Conservation (phyloP, 2,797 vertebrate genomes). For the Peromyscus attwateri region DNA sequence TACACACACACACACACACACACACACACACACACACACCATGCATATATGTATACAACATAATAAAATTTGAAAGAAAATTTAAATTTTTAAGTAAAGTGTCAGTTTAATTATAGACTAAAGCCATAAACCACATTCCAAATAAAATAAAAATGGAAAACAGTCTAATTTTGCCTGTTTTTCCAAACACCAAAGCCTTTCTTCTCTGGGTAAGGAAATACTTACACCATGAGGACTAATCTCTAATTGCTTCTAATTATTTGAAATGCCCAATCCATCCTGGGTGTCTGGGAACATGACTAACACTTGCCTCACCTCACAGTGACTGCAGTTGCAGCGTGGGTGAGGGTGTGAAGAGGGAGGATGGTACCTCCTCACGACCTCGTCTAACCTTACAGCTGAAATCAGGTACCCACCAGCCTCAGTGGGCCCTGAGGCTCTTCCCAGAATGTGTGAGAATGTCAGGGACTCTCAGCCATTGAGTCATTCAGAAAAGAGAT, state of each 20-base stretch:
- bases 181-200: constrained; percentile 61
- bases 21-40: neutral
- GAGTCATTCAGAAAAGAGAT: constrained; percentile 56
- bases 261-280: constrained; percentile 52
- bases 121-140: constrained; percentile 43
- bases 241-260: constrained; percentile 73
- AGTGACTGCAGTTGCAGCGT: constrained; percentile 7
- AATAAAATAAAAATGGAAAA: constrained; percentile 47
- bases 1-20: neutral
- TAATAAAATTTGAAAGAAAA: neutral
- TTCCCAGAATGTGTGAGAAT: constrained; percentile 37
- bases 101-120: constrained; percentile 36
- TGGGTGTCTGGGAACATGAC: constrained; percentile 56
- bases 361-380: neutral
- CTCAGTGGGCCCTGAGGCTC: neutral
- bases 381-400: constrained; percentile 42
- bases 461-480: constrained; percentile 46
- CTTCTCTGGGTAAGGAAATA: constrained; percentile 69
- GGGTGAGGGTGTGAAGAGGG: constrained; percentile 50
- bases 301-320: constrained; percentile 78
- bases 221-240: constrained; percentile 53
- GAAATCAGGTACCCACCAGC: constrained; percentile 16
- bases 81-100: neutral
- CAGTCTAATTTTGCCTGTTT: constrained; percentile 64
- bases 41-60: neutral